Evolutionary conservation across 2,113 vertebrate genomes (phyloP).

Genomic region (Carlito syrichta): DNA sequence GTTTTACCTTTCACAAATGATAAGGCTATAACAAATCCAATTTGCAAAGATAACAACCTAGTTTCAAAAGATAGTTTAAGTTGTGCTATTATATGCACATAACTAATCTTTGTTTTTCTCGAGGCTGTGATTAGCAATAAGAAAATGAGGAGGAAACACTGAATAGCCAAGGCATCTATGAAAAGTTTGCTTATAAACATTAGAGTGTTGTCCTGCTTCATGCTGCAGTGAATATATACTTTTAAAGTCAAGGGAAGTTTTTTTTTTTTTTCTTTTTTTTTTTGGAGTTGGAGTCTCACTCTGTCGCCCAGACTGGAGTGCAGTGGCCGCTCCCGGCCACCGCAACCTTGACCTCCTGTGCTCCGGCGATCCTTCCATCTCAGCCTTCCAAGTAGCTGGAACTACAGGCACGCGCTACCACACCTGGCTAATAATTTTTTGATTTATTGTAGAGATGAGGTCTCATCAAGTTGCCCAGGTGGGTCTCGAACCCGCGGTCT

Average conservation of each 20-base stretch:
- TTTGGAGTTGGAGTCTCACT: neutral
- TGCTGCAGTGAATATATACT: neutral
- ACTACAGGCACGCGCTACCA: neutral
- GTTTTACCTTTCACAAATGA: conserved; percentile 32
- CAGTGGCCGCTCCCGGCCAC: neutral
- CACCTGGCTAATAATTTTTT: neutral
- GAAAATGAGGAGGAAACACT: conserved; percentile 35
- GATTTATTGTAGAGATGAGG: neutral
- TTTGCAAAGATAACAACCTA: conserved; percentile 40
- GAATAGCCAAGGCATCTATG: neutral
- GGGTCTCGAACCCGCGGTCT: neutral
- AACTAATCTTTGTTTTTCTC: conserved; percentile 34
- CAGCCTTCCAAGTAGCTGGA: neutral
- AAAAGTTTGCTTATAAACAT: conserved; percentile 39
- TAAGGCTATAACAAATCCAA: conserved; percentile 37
- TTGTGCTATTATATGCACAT: conserved; percentile 9
- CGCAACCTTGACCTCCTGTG: neutral
- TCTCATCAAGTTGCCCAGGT: too few species aligned
- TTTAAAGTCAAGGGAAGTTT: neutral
- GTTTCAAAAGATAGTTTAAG: conserved; percentile 55
- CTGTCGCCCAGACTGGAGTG: neutral
- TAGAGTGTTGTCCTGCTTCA: neutral
- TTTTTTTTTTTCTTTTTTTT: neutral
- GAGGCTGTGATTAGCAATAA: conserved; percentile 38
- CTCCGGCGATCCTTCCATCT: neutral